phyloP scores from a whole-genome alignment of 2,888 invertebrate genomes.

The Thysanoteuthis rhombus region DNA sequence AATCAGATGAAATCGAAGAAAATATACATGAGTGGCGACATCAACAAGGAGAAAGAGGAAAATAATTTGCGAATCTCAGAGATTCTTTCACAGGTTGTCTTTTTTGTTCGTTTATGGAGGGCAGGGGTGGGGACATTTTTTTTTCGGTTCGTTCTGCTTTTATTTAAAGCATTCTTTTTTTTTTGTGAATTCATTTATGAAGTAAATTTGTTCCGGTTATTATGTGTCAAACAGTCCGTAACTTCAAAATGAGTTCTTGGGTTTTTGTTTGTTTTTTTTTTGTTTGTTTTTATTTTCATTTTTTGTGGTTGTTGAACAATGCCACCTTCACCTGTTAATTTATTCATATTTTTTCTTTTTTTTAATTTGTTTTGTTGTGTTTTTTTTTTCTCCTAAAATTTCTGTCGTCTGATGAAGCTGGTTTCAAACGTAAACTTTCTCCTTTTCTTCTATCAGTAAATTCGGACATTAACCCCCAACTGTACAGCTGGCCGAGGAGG shows the following conservation, averaged over 20 bases:
- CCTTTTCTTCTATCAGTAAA: not conserved
- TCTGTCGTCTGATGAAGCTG: not conserved
- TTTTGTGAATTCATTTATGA: not conserved
- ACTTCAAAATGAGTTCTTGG: not conserved
- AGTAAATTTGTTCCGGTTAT: not conserved
- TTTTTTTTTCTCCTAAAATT: not conserved
- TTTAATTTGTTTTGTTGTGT: not conserved
- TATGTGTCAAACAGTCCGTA: not conserved
- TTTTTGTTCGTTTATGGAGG: not conserved
- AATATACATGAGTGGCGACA: not conserved
- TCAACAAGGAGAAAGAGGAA: not conserved
- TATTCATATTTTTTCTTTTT: not conserved
- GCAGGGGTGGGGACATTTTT: not conserved
- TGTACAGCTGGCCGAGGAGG: slow-evolving; percentile 12
- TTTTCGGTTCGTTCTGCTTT: not conserved
- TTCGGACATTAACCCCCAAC: not conserved
- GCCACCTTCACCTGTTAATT: not conserved
- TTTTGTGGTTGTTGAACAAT: not conserved
- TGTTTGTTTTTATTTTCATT: not conserved
- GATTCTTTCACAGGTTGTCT: not conserved
- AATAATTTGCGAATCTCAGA: not conserved
- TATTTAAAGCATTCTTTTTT: not conserved
- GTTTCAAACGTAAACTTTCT: not conserved
- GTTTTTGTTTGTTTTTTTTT: not conserved
- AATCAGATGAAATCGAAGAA: slow-evolving; percentile 12